A percentile compares a stretch with the other conserved stretches of the same genome.
phyloP scores from a whole-genome alignment of 2,888 invertebrate species.

The Luperina testacea region DNA sequence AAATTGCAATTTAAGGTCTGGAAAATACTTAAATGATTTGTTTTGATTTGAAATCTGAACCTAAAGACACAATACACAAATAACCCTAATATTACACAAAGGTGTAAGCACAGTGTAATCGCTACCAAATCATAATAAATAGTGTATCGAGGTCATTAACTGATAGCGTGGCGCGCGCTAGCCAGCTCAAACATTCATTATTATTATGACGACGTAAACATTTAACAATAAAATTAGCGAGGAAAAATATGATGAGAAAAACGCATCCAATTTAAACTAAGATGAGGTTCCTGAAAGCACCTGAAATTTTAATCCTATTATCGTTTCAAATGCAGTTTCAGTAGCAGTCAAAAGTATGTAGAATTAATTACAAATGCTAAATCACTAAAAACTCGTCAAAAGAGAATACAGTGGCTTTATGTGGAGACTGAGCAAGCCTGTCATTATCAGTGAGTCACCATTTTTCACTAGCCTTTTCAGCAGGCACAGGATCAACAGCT shows the following conservation, averaged over 20 bases:
- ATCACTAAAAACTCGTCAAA: background rate
- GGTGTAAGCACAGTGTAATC: slow-evolving; percentile 23
- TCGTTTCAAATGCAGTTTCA: background rate
- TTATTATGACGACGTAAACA: slow-evolving; percentile 14
- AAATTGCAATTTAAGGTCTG: background rate
- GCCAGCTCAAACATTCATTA: slow-evolving; percentile 15
- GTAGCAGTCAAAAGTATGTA: background rate
- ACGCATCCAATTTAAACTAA: background rate
- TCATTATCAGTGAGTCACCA: background rate
- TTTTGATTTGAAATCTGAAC: background rate
- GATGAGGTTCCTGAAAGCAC: background rate
- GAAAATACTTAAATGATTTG: background rate
- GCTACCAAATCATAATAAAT: slow-evolving; percentile 57
- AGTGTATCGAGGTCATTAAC: slow-evolving; percentile 59
- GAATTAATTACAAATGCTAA: background rate
- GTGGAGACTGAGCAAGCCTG: background rate
- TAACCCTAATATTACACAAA: background rate
- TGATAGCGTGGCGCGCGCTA: slow-evolving; percentile 40
- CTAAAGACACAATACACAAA: too few relatives aligned
- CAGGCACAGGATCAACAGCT: background rate
- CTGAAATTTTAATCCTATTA: background rate
- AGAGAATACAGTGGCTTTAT: background rate
- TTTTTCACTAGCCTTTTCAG: background rate
- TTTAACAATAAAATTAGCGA: too few relatives aligned
- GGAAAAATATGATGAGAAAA: background rate